These are phyloP conservation scores for Hestina assimilis DNA, from an alignment of 1,140 invertebrate species.

Conservation along the genomic window DNA sequence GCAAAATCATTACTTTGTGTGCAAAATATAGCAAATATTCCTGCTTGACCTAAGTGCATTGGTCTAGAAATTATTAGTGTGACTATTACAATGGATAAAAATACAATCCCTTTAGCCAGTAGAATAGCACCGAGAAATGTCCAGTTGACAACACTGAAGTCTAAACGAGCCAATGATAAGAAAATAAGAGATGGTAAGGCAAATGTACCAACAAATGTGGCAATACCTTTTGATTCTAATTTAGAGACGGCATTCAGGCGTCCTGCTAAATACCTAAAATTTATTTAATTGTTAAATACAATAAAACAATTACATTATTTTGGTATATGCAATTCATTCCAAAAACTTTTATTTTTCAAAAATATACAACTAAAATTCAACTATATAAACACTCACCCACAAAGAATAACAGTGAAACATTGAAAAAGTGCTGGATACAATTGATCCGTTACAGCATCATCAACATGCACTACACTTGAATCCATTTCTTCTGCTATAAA, in stretches of 20 bases:
- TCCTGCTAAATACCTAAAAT: conserved; percentile 92
- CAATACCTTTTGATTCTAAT: conserved; percentile 93
- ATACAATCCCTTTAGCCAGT: conserved; percentile 91
- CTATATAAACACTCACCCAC: conserved; percentile 82
- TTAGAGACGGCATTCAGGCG: conserved; percentile 90
- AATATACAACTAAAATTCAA: not conserved
- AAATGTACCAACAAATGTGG: conserved; percentile 96
- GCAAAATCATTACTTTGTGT: conserved; percentile 99
- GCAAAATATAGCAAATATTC: conserved; percentile 95
- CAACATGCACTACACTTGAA: conserved; percentile 9
- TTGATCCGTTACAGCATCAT: conserved; percentile 83
- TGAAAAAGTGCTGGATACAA: conserved; percentile 93
- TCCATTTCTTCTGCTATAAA: conserved; percentile 14
- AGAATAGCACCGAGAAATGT: conserved; percentile 91
- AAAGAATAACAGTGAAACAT: conserved; percentile 94
- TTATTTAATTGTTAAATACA: conserved; percentile 16
- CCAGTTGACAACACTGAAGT: conserved; percentile 93
- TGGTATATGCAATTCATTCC: not conserved
- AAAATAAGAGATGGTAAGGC: conserved; percentile 95
- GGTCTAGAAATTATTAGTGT: conserved; percentile 89
- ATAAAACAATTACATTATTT: not conserved
- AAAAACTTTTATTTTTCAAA: not conserved
- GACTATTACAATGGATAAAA: conserved; percentile 88
- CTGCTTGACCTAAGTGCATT: conserved; percentile 89
- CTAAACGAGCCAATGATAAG: conserved; percentile 90